Conservation (phyloP, 2,797 vertebrate species). For the Trematomus bernacchii region DNA sequence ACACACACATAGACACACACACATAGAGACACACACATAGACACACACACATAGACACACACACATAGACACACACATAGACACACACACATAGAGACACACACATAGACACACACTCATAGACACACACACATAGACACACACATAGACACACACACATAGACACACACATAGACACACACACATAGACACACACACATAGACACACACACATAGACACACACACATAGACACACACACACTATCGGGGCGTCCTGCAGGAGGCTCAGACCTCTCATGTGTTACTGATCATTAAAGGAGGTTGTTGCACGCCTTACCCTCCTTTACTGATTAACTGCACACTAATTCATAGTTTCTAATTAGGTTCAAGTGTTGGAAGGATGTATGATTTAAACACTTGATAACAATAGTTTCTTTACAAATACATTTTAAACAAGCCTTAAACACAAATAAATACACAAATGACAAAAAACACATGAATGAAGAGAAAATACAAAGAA, state of each 20-base stretch:
- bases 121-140: constrained; percentile 19
- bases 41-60: too few species aligned
- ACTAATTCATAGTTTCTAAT: constrained; percentile 47
- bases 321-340: constrained; percentile 28
- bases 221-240: neutral
- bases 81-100: neutral
- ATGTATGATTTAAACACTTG: neutral
- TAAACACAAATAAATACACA: too few species aligned
- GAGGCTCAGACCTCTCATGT: constrained; percentile 19
- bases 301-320: constrained; percentile 18
- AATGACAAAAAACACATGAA: too few species aligned
- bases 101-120: neutral
- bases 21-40: too few species aligned
- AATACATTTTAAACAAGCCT: too few species aligned
- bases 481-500: too few species aligned
- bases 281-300: constrained; percentile 45
- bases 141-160: constrained; percentile 36
- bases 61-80: too few species aligned
- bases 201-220: constrained; percentile 28
- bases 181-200: neutral
- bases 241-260: constrained; percentile 62
- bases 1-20: too few species aligned
- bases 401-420: too few species aligned
- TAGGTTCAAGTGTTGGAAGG: constrained; percentile 6
- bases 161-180: too few species aligned